Percentiles rank a stretch among this genome's conserved stretches.
These are phyloP conservation scores for Chondrilla cf. caribensis DNA, from an alignment of 37 sponge, comb jelly and placozoan genomes.

Conservation along the genomic window DNA sequence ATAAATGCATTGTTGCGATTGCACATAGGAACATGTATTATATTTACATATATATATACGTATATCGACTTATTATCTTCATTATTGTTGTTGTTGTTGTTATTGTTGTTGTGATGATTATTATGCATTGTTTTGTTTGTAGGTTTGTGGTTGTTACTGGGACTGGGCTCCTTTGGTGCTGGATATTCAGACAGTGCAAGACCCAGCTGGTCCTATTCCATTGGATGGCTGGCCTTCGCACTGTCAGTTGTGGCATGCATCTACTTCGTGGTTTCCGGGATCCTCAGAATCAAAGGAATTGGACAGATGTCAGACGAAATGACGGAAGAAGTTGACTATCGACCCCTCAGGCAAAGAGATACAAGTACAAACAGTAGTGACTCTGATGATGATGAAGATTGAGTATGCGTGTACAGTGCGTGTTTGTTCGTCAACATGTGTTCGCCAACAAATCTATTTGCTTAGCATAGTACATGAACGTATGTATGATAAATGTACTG, in stretches of 20 bases:
- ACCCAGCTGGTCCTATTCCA: conserved; percentile 58
- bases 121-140: not conserved
- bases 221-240: conserved; percentile 60
- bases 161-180: conserved; percentile 29
- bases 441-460: too few relatives aligned
- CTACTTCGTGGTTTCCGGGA: conserved; percentile 38
- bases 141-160: conserved; percentile 39
- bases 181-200: not conserved
- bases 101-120: too few relatives aligned
- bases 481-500: too few relatives aligned
- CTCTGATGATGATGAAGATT: conserved; percentile 23
- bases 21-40: too few relatives aligned
- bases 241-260: conserved; percentile 30
- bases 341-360: conserved; percentile 37
- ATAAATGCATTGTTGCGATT: too few relatives aligned
- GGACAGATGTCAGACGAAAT: not conserved
- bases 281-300: conserved; percentile 9
- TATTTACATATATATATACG: too few relatives aligned
- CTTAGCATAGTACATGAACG: too few relatives aligned
- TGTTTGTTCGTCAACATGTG: too few relatives aligned
- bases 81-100: too few relatives aligned
- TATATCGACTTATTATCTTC: too few relatives aligned
- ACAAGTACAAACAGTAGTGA: conserved; percentile 16
- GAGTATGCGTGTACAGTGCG: too few relatives aligned
- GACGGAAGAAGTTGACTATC: conserved; percentile 8